phyloP scores from a whole-genome alignment of 2,797 vertebrate species.

The Apogon talboti region DNA sequence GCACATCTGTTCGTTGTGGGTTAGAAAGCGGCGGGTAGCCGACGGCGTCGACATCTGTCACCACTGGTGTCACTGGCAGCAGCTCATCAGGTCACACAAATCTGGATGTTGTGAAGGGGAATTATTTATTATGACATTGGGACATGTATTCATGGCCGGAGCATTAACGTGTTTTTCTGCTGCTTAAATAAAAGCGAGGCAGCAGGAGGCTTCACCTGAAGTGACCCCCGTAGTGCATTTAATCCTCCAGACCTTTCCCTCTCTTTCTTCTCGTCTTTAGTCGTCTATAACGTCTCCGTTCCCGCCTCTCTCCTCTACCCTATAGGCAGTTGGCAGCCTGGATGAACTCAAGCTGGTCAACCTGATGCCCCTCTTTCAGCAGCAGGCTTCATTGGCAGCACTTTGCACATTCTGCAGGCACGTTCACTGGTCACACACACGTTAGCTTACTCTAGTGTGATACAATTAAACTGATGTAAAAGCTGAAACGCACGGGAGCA shows the following conservation, averaged over 20 bases:
- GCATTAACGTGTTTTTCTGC: not conserved
- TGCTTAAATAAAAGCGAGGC: constrained; percentile 7
- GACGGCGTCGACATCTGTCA: constrained; percentile 71
- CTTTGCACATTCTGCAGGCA: constrained; percentile 41
- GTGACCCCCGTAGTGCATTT: constrained; percentile 19
- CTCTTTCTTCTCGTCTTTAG: constrained; percentile 19
- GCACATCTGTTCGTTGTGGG: constrained; percentile 63
- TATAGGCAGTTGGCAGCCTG: constrained; percentile 56
- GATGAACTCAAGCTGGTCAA: constrained; percentile 54
- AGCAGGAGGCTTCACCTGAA: constrained; percentile 9
- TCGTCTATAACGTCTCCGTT: constrained; percentile 5
- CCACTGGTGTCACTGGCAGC: constrained; percentile 53
- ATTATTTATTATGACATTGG: constrained; percentile 12
- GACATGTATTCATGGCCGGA: not conserved
- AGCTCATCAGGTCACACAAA: constrained; percentile 42
- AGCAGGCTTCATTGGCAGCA: constrained; percentile 62
- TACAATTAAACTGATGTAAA: constrained; percentile 24
- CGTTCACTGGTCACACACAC: constrained; percentile 58
- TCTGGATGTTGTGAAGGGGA: constrained; percentile 14
- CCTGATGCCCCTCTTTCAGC: constrained; percentile 67
- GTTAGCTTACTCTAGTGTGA: constrained; percentile 49
- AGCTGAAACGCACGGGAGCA: not conserved
- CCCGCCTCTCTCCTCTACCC: not conserved
- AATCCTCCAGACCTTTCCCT: constrained; percentile 8
- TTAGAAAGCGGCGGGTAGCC: constrained; percentile 42